Conservation (phyloP, 2,797 vertebrate species). For the Myotis myotis region DNA sequence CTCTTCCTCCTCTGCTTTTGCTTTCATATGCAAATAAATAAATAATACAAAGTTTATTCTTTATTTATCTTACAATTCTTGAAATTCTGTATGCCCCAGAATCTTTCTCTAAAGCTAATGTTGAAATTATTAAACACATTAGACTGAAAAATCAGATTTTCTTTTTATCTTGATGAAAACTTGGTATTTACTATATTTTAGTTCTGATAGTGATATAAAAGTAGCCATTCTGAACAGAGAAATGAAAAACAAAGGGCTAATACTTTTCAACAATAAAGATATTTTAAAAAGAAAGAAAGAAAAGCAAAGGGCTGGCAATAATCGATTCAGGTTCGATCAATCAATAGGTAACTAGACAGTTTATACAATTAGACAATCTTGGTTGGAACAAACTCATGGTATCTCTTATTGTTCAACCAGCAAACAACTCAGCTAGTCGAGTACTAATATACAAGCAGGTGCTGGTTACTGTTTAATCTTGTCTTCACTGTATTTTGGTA, state of each 20-base stretch:
- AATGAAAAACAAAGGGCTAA: neutral
- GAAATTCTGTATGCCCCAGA: neutral
- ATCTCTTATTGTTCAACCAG: neutral
- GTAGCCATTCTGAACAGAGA: neutral
- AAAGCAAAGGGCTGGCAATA: neutral
- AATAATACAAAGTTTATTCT: neutral
- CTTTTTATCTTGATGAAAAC: neutral
- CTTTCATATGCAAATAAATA: neutral
- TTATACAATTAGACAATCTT: neutral
- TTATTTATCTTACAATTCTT: neutral
- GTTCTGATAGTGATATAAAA: neutral
- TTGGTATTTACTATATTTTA: neutral
- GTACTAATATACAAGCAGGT: neutral
- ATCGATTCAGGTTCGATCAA: neutral
- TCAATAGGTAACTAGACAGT: neutral
- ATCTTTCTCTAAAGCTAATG: neutral
- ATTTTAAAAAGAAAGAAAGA: no score
- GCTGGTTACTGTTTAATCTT: neutral
- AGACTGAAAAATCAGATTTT: constrained; percentile 15
- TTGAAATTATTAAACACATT: constrained; percentile 33
- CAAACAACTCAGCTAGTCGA: neutral
- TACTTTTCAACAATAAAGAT: no score
- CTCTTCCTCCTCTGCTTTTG: neutral
- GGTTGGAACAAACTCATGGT: neutral
- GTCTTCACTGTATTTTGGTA: neutral